Base-by-base conservation (phyloP, 1,140 invertebrate genomes). In the Penaeus chinensis region DNA sequence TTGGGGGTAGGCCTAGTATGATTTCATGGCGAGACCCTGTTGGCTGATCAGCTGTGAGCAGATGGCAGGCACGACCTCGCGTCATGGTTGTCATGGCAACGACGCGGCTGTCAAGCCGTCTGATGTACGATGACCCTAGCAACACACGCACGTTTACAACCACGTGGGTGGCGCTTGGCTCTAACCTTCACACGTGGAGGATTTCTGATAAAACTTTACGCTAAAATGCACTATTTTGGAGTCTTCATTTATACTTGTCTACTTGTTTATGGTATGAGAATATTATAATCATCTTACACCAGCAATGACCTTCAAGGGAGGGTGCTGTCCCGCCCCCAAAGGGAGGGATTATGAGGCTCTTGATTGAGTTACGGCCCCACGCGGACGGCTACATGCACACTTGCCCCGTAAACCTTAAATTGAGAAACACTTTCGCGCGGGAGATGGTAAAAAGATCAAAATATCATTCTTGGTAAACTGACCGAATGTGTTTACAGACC, bases 331-430 rank as follows among this genome's bases (percentile, higher is more conserved):
- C 86, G 86, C 86, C 86, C 80, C 79, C 69, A 82, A 81, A 83
- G 86, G 86, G 86, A 87, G 65, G 86, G 86, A 87, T 87, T 82
- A 87, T 87, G 86, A 87, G 86, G 86, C 86, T 87, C 86, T 69
- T 87, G 86, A 87, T 76, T 87, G 80, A 87, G 86, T 87, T 87
- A 87, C 80, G 69, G 86, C 60, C 69, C 86, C 71, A 87, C 86
- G 47, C 86, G 66, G 86, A 87, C 86, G 86, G 83, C 86, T 82
- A 65, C 86, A 77, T n/a, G 66, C 47, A 37, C 69, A 87, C 86
- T 82, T 77, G 61, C 80, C 13, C 54, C 54, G 54, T 54, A 54
- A 65, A 54, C 71, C 86, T 87, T 32, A 63, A 82, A 74, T 32
- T 77, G 81, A 81, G 78, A 86, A 86, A 86, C 42, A 61, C n/a